Conservation (phyloP, 2,797 vertebrate genomes). For the Thunnus albacares region DNA sequence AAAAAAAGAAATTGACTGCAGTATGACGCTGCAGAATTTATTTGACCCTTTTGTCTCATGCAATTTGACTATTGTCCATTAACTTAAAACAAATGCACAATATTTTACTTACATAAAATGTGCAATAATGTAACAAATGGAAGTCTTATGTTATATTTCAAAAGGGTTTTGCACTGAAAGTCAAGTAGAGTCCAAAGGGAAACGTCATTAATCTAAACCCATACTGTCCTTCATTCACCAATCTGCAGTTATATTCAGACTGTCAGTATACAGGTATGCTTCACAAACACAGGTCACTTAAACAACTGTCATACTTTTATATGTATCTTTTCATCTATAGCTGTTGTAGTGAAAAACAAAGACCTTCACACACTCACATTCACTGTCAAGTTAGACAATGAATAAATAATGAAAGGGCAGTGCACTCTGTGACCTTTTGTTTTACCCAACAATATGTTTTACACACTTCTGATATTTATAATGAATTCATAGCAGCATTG, state of each 20-base stretch:
- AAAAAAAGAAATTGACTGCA: background rate
- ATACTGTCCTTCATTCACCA: background rate
- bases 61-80: background rate
- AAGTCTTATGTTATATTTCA: background rate
- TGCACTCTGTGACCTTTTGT: slow-evolving; percentile 59
- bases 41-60: background rate
- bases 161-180: background rate
- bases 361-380: slow-evolving; percentile 20
- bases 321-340: background rate
- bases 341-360: background rate
- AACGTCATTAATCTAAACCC: background rate
- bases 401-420: slow-evolving; percentile 24
- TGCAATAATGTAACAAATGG: background rate
- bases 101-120: background rate
- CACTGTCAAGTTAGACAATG: slow-evolving; percentile 16
- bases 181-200: background rate
- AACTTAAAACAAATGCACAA: background rate
- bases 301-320: background rate
- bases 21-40: background rate
- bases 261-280: background rate
- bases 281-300: background rate
- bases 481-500: slow-evolving; percentile 66
- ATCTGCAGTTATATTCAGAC: background rate
- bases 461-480: slow-evolving; percentile 56
- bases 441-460: slow-evolving; percentile 51